A percentile compares a stretch with the other conserved stretches of the same genome.
phyloP scores from a whole-genome alignment of 2,888 invertebrate species.

The Spilarctia lutea region DNA sequence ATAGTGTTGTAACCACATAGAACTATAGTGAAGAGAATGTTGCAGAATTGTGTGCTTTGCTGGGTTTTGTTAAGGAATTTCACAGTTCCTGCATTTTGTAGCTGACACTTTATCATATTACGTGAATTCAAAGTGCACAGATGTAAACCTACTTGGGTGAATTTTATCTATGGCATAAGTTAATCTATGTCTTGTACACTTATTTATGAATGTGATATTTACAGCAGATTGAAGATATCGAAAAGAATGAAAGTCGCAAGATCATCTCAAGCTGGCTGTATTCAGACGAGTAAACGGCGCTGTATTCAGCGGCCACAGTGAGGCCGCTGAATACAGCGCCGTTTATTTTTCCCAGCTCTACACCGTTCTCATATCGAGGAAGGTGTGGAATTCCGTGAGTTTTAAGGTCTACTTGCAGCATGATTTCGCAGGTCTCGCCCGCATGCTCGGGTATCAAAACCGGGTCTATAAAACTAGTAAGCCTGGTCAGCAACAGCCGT shows the following conservation, averaged over 20 bases:
- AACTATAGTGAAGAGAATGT: constrained; percentile 5
- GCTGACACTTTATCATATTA: constrained; percentile 6
- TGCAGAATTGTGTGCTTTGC: constrained; percentile 6
- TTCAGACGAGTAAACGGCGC: no score
- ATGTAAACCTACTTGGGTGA: background rate
- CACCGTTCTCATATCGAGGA: no score
- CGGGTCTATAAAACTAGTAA: no score
- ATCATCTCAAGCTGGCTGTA: no score
- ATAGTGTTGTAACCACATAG: background rate
- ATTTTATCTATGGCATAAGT: background rate
- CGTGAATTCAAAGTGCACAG: background rate
- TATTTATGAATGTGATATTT: background rate
- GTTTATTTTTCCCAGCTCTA: no score
- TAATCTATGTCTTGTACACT: background rate
- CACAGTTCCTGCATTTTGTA: constrained; percentile 15
- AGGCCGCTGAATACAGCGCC: no score
- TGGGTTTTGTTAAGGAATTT: constrained; percentile 11
- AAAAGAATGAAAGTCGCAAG: background rate
- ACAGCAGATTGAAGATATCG: background rate
- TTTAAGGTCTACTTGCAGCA: no score
- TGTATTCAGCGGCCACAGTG: no score
- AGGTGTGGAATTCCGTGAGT: no score
- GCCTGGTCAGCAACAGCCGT: no score
- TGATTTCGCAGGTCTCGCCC: no score
- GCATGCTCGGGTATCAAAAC: no score